Evolutionary conservation across 1,140 invertebrate species (phyloP).

Genomic region (Drosophila triauraria): DNA sequence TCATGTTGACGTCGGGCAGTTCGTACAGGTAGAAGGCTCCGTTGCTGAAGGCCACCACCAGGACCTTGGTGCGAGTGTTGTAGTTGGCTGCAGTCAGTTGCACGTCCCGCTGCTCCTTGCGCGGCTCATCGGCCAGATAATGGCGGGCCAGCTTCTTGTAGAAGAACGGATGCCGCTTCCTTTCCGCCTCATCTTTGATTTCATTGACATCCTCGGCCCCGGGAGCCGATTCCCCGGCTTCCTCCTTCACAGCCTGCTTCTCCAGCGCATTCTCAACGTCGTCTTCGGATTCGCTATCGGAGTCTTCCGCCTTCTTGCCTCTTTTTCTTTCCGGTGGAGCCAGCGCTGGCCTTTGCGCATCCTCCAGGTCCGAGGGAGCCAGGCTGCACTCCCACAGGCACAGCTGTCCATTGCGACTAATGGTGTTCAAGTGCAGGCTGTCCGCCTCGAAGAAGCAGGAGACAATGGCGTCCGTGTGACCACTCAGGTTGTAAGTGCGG

Average conservation of each 20-base stretch:
- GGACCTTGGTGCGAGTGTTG: conserved; percentile 91
- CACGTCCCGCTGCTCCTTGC: conserved; percentile 87
- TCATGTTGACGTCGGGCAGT: conserved; percentile 95
- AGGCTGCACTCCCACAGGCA: conserved; percentile 96
- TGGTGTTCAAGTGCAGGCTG: conserved; percentile 92
- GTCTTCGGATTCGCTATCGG: conserved; percentile 86
- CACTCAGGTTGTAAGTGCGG: conserved; percentile 89
- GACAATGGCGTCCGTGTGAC: conserved; percentile 93
- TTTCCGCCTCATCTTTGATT: conserved; percentile 63
- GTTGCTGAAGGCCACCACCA: conserved; percentile 92
- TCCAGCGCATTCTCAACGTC: conserved; percentile 87
- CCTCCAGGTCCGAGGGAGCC: conserved; percentile 85
- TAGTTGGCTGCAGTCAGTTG: conserved; percentile 92
- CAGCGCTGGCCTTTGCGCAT: conserved; percentile 84
- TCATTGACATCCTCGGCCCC: conserved; percentile 77
- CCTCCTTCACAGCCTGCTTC: conserved; percentile 85
- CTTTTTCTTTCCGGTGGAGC: conserved; percentile 72
- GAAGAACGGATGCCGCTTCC: conserved; percentile 86
- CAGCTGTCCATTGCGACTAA: conserved; percentile 90
- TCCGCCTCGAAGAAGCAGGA: conserved; percentile 95
- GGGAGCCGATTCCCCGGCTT: conserved; percentile 78
- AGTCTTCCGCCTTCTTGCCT: conserved; percentile 1
- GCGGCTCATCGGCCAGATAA: conserved; percentile 90
- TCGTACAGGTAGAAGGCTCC: conserved; percentile 96
- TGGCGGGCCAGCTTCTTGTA: conserved; percentile 90